Conservation (phyloP, 1,140 invertebrate genomes). For the Ceratina calcarata region DNA sequence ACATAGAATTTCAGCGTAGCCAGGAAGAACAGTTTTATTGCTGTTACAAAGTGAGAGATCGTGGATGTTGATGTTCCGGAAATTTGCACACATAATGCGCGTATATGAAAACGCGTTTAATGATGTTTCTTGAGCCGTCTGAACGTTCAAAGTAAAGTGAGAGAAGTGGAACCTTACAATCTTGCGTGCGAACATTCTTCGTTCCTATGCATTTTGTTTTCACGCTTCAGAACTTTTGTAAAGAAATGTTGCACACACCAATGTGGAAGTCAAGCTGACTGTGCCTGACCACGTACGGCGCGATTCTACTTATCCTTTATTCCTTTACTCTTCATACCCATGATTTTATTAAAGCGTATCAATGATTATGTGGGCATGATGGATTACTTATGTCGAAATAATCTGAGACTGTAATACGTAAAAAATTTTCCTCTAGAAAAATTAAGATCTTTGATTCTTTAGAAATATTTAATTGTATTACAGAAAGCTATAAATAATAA, state of each 20-base stretch:
- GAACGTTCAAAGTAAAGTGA: neutral
- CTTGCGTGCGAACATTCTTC: no score
- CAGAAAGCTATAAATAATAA: no score
- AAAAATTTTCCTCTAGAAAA: no score
- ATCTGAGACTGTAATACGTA: no score
- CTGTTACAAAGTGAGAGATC: conserved; percentile 8
- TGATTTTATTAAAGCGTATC: neutral
- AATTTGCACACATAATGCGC: neutral
- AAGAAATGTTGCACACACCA: no score
- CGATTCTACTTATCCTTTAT: neutral
- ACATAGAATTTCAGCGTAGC: neutral
- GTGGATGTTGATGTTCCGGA: conserved; percentile 6
- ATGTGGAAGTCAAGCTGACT: no score
- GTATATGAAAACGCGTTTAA: neutral
- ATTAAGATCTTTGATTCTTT: no score
- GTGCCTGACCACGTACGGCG: neutral
- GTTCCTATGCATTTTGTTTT: no score
- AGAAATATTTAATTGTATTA: no score
- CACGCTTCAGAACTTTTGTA: no score
- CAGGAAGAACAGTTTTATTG: neutral
- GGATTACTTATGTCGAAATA: no score
- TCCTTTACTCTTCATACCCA: neutral
- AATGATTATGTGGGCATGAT: neutral
- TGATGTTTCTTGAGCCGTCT: neutral
- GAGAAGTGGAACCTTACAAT: neutral